A percentile compares a stretch with the other conserved stretches of the same genome.
Conservation (phyloP, 2,797 vertebrate species). For the Masticophis lateralis region DNA sequence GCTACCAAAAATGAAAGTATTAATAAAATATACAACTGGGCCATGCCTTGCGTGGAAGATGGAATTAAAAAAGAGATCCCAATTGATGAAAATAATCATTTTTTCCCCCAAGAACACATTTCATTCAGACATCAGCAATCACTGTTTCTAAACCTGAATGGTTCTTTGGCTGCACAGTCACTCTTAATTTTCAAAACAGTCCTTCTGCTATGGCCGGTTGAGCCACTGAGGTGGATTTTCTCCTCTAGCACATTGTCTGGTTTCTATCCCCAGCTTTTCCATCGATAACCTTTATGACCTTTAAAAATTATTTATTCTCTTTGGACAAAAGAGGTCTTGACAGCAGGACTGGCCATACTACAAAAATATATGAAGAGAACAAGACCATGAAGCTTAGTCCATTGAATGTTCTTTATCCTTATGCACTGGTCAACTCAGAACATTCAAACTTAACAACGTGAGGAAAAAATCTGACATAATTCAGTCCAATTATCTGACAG, state of each 20-base stretch:
- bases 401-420: background rate
- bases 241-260: constrained; percentile 9
- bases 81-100: background rate
- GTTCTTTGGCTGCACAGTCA: constrained; percentile 17
- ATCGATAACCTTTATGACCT: constrained; percentile 7
- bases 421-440: background rate
- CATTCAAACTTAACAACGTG: background rate
- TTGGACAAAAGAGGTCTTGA: constrained; percentile 28
- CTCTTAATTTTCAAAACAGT: constrained; percentile 38
- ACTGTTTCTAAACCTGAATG: constrained; percentile 28
- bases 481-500: background rate
- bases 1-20: background rate
- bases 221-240: constrained; percentile 30
- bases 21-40: constrained; percentile 19
- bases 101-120: constrained; percentile 12
- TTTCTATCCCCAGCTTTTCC: constrained; percentile 28
- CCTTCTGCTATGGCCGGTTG: constrained; percentile 2
- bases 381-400: constrained; percentile 7
- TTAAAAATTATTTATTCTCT: constrained; percentile 30
- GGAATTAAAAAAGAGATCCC: background rate
- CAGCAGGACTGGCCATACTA: constrained; percentile 1
- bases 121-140: constrained; percentile 43
- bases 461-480: background rate
- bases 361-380: constrained; percentile 16
- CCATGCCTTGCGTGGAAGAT: background rate